A percentile compares a stretch with the other conserved stretches of the same genome.
Evolutionary conservation across 2,113 vertebrate genomes (phyloP).

Genomic region (Protobothrops flavoviridis): DNA sequence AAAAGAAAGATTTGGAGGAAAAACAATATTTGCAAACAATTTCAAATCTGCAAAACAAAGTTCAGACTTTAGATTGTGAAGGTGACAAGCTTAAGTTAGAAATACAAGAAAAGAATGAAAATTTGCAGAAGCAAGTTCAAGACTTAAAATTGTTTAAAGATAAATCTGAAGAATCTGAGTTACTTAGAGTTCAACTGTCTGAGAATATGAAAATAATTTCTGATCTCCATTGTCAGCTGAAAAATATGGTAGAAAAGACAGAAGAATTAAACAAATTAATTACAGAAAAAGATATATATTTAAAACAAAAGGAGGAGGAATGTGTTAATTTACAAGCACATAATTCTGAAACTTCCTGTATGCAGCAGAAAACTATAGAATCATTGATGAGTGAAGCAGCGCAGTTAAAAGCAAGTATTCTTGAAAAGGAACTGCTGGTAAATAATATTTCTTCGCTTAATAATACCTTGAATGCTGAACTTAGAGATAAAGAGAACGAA

Average conservation of each 20-base stretch:
- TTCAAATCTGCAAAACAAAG: slow-evolving; percentile 66
- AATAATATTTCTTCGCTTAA: slow-evolving; percentile 46
- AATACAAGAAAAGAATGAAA: slow-evolving; percentile 67
- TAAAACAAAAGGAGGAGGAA: slow-evolving; percentile 71
- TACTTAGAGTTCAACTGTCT: slow-evolving; percentile 69
- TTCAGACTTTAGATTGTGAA: slow-evolving; percentile 58
- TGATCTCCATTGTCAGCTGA: slow-evolving; percentile 69
- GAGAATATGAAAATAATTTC: slow-evolving; percentile 73
- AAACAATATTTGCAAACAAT: slow-evolving; percentile 64
- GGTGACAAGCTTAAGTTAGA: slow-evolving; percentile 30
- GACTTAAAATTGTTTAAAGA: slow-evolving; percentile 67
- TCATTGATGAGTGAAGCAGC: slow-evolving; percentile 65
- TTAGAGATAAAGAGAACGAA: slow-evolving; percentile 72
- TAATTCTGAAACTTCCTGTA: slow-evolving; percentile 59
- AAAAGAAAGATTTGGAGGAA: slow-evolving; percentile 60
- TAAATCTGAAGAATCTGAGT: slow-evolving; percentile 67
- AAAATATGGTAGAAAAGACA: slow-evolving; percentile 50
- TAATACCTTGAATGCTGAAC: slow-evolving; percentile 61
- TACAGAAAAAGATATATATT: slow-evolving; percentile 65
- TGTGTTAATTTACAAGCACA: slow-evolving; percentile 57
- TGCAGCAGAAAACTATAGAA: slow-evolving; percentile 65
- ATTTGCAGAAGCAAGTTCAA: slow-evolving; percentile 63
- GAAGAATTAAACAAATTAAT: slow-evolving; percentile 60
- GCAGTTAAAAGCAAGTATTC: slow-evolving; percentile 62
- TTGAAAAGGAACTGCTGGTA: slow-evolving; percentile 69